A percentile compares a stretch with the other conserved stretches of the same genome.
phyloP scores from a whole-genome alignment of 1,140 invertebrate species.

The Periplaneta americana region DNA sequence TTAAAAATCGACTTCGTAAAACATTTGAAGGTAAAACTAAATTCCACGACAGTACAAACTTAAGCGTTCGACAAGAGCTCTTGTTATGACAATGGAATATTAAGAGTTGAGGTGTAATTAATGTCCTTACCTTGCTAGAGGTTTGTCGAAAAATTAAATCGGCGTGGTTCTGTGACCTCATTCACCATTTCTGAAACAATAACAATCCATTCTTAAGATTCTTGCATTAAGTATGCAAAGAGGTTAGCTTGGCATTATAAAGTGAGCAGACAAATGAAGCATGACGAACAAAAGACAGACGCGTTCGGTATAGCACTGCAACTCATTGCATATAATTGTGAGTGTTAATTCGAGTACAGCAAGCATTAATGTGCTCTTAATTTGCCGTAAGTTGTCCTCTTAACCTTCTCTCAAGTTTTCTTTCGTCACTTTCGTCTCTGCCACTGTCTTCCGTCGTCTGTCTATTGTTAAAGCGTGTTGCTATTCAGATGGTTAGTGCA shows the following conservation, averaged over 20 bases:
- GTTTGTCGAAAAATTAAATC: neutral
- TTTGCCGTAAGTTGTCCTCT: too few relatives aligned
- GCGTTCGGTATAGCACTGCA: neutral
- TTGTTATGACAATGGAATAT: neutral
- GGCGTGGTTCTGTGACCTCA: neutral
- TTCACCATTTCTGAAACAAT: neutral
- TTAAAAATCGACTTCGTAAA: too few relatives aligned
- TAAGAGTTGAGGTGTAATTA: neutral
- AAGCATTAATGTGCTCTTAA: too few relatives aligned
- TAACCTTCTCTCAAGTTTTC: too few relatives aligned
- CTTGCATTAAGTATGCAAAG: neutral
- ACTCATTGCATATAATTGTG: neutral
- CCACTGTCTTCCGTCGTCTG: too few relatives aligned
- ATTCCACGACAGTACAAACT: neutral
- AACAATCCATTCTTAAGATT: neutral
- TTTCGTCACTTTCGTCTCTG: too few relatives aligned
- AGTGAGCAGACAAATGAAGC: neutral
- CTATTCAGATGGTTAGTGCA: too few relatives aligned
- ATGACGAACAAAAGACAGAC: neutral
- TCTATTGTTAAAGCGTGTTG: too few relatives aligned
- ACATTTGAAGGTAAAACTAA: too few relatives aligned
- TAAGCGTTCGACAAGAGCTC: neutral
- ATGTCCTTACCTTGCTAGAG: neutral
- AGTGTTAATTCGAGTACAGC: too few relatives aligned
- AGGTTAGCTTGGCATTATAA: neutral